phyloP scores from a whole-genome alignment of 2,113 vertebrate species.

The Erythrocercus mccallii region DNA sequence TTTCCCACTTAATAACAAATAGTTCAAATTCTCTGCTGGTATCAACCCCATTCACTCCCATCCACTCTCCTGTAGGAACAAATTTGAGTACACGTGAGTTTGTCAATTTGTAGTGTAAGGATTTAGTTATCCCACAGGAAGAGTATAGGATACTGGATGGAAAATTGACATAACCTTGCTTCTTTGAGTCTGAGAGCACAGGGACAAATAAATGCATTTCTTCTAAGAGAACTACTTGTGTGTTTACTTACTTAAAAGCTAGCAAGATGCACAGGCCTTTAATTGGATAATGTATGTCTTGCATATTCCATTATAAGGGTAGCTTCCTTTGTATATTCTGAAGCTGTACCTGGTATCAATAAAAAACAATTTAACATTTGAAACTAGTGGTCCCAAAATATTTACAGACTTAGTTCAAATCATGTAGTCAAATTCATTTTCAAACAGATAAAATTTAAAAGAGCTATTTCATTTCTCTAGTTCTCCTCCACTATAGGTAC shows the following conservation, averaged over 20 bases:
- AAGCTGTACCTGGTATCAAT: not conserved
- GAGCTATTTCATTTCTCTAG: not conserved
- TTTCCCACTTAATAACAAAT: slow-evolving; percentile 8
- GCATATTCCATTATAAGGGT: not conserved
- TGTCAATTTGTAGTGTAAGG: not conserved
- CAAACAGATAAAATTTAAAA: not conserved
- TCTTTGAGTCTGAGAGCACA: not conserved
- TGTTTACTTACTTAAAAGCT: not conserved
- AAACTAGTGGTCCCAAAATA: not conserved
- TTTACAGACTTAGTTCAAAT: not conserved
- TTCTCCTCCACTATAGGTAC: not conserved
- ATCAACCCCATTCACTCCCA: not conserved
- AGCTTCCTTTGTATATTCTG: not conserved
- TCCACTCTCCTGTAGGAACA: not conserved
- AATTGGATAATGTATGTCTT: not conserved
- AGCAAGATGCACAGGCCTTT: not conserved
- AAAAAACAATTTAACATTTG: not conserved
- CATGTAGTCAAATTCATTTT: not conserved
- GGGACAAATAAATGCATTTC: not conserved
- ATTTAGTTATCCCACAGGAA: not conserved
- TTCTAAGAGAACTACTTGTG: not conserved
- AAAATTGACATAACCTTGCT: not conserved
- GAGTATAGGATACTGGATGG: not conserved
- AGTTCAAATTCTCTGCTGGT: not conserved
- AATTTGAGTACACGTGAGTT: not conserved